phyloP scores from a whole-genome alignment of 2,113 vertebrate species.

The Syngnathus floridae region DNA sequence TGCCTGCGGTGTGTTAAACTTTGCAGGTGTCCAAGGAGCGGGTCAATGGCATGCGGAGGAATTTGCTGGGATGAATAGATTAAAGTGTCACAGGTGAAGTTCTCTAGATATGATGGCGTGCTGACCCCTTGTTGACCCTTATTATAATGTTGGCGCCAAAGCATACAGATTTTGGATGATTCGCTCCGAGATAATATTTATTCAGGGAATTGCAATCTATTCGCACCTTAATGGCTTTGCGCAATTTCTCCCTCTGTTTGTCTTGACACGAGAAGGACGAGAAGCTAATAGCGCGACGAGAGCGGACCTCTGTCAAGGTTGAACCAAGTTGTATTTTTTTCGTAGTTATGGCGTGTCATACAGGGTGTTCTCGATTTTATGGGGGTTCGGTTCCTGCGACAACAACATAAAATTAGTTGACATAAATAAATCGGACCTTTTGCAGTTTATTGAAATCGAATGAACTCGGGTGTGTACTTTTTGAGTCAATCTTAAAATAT shows the following conservation, averaged over 20 bases:
- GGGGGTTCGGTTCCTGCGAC: neutral
- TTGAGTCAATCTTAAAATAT: no score
- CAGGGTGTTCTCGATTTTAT: neutral
- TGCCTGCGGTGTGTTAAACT: conserved; percentile 28
- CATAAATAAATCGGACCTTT: no score
- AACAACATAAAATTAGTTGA: neutral
- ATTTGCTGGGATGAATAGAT: conserved; percentile 41
- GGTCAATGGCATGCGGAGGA: conserved; percentile 23
- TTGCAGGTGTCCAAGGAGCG: conserved; percentile 31
- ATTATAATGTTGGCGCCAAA: conserved; percentile 61
- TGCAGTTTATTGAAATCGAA: no score
- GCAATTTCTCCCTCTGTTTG: conserved; percentile 29
- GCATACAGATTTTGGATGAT: conserved; percentile 57
- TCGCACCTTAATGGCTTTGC: conserved; percentile 62
- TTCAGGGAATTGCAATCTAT: conserved; percentile 72
- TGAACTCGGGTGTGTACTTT: no score
- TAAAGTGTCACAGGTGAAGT: conserved; percentile 41
- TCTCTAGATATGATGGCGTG: conserved; percentile 31
- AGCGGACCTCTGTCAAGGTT: neutral
- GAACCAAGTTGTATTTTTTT: neutral
- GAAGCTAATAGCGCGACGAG: neutral
- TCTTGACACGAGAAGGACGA: conserved; percentile 3
- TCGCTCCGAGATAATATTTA: conserved; percentile 73
- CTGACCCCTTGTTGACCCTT: conserved; percentile 59
- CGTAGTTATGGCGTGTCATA: neutral